Evolutionary conservation across 2,797 vertebrate genomes (phyloP).

Genomic region (Okamejei kenojei): DNA sequence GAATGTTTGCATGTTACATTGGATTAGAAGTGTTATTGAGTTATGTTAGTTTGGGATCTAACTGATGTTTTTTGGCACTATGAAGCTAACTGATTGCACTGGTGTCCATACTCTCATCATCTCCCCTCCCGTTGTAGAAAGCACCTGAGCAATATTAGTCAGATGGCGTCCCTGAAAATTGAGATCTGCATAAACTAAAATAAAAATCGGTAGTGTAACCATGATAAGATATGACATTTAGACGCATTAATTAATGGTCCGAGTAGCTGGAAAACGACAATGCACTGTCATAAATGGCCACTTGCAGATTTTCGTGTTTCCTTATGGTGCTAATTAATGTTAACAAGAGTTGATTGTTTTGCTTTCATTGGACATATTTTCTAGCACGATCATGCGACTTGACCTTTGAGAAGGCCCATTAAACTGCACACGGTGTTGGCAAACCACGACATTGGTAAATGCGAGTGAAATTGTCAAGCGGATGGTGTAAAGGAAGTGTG

Average conservation of each 20-base stretch:
- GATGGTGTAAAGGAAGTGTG: neutral
- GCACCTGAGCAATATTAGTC: neutral
- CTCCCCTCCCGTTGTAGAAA: neutral
- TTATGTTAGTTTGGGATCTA: neutral
- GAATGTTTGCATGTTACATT: neutral
- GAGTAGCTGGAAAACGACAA: neutral
- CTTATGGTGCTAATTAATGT: neutral
- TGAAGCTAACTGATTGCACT: neutral
- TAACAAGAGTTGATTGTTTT: neutral
- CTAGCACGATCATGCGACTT: neutral
- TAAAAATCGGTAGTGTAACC: neutral
- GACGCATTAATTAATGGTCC: neutral
- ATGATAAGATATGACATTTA: slow-evolving; percentile 4
- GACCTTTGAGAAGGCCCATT: neutral
- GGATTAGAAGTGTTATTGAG: neutral
- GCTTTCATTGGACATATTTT: neutral
- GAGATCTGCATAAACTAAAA: neutral
- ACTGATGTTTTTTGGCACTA: neutral
- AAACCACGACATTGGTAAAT: neutral
- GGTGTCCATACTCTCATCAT: no score
- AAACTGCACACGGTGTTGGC: neutral
- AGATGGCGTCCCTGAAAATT: neutral
- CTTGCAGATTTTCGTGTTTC: neutral
- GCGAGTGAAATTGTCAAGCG: neutral
- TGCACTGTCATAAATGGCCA: neutral